Evolutionary conservation across 2,888 invertebrate species (phyloP).

Genomic region (Gastracanthus pulcherrimus): DNA sequence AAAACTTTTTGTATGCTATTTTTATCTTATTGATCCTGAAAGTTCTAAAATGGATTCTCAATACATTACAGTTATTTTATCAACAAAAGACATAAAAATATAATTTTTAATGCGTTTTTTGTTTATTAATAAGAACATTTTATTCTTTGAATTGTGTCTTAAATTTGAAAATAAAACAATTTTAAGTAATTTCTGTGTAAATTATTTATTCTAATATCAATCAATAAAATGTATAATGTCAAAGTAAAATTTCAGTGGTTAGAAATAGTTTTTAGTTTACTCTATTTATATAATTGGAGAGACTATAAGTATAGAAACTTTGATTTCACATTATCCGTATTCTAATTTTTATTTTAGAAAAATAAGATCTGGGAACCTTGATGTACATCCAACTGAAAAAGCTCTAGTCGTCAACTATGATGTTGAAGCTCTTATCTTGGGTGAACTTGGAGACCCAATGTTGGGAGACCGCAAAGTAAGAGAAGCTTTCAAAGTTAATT

Average conservation of each 20-base stretch:
- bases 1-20: background rate
- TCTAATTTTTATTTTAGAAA: constrained; percentile 77
- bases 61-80: background rate
- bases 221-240: too few species aligned
- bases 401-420: constrained; percentile 93
- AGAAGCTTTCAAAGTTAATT: constrained; percentile 24
- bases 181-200: too few species aligned
- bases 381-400: constrained; percentile 93
- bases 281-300: too few species aligned
- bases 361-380: constrained; percentile 87
- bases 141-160: too few species aligned
- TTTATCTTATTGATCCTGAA: background rate
- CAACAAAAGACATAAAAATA: background rate
- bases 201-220: too few species aligned
- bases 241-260: too few species aligned
- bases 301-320: too few species aligned
- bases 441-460: constrained; percentile 88
- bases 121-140: too few species aligned
- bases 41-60: background rate
- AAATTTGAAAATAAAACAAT: too few species aligned
- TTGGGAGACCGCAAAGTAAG: constrained; percentile 88
- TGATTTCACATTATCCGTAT: background rate
- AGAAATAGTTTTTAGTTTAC: too few species aligned
- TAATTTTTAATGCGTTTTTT: too few species aligned
- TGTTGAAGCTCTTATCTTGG: constrained; percentile 90